Conservation (phyloP, 2,888 invertebrate species). For the Ophion ellenae region DNA sequence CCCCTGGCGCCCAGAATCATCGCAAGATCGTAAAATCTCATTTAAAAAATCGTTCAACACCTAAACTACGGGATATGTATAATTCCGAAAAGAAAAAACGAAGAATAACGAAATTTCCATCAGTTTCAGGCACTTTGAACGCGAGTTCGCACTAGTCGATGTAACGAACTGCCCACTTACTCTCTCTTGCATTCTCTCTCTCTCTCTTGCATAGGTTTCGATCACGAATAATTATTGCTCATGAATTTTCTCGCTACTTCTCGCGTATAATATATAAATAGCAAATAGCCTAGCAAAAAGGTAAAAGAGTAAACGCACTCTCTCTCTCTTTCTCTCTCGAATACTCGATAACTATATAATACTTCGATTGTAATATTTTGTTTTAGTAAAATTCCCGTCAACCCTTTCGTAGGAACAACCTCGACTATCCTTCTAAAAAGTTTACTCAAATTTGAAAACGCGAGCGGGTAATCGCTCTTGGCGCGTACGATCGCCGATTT, state of each 20-base stretch:
- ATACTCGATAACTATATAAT: constrained; percentile 59
- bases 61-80: constrained; percentile 69
- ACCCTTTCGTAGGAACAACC: constrained; percentile 43
- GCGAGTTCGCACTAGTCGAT: too few species aligned
- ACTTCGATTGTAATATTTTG: constrained; percentile 50
- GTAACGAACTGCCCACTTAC: too few species aligned
- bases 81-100: constrained; percentile 55
- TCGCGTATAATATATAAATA: constrained; percentile 20
- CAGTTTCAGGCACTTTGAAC: constrained; percentile 65
- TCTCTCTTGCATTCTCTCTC: too few species aligned
- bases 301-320: constrained; percentile 54
- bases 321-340: background rate
- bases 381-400: constrained; percentile 23
- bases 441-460: background rate
- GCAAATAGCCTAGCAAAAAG: constrained; percentile 13
- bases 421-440: constrained; percentile 36
- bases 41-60: constrained; percentile 67
- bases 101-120: constrained; percentile 11
- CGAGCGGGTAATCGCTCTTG: too few species aligned
- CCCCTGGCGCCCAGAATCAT: constrained; percentile 10
- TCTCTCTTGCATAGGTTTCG: too few species aligned
- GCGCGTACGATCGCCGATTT: too few species aligned
- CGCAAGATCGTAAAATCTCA: constrained; percentile 60
- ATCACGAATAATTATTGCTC: too few species aligned
- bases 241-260: too few species aligned